phyloP scores from a whole-genome alignment of 2,888 invertebrate genomes.

The Melanargia galathea region DNA sequence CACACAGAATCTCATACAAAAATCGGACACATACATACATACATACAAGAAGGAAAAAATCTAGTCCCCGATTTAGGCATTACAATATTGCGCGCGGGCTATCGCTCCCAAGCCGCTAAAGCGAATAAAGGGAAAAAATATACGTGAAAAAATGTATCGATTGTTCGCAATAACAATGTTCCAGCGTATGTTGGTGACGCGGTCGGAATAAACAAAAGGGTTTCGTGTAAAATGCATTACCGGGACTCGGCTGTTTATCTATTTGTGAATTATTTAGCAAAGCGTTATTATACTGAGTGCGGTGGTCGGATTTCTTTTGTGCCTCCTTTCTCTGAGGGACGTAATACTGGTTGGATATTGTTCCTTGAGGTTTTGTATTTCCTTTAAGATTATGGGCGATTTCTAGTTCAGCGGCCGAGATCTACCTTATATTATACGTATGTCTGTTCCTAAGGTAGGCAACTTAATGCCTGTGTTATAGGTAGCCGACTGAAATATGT shows the following conservation, averaged over 20 bases:
- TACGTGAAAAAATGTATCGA: conserved; percentile 67
- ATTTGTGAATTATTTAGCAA: conserved; percentile 22
- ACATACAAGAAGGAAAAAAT: neutral
- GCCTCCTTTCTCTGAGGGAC: neutral
- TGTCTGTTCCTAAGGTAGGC: too few relatives aligned
- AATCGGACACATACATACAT: too few relatives aligned
- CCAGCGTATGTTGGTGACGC: conserved; percentile 54
- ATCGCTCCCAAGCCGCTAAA: conserved; percentile 5
- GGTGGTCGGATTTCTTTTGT: neutral
- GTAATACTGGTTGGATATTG: neutral
- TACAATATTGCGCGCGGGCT: conserved; percentile 1
- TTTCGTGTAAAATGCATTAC: conserved; percentile 32
- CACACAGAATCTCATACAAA: too few relatives aligned
- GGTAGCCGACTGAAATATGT: too few relatives aligned
- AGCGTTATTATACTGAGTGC: conserved; percentile 16
- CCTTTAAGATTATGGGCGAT: neutral
- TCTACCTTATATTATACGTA: too few relatives aligned
- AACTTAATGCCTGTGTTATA: too few relatives aligned
- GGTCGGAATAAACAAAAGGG: conserved; percentile 50
- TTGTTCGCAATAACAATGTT: conserved; percentile 66
- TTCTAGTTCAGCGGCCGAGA: too few relatives aligned
- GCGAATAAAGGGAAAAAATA: conserved; percentile 34
- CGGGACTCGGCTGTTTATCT: conserved; percentile 15
- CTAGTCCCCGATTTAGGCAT: neutral
- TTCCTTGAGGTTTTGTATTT: neutral